Base-by-base conservation (phyloP, 92 coral and sea anemone genomes). In the Epizoanthus fatuus region DNA sequence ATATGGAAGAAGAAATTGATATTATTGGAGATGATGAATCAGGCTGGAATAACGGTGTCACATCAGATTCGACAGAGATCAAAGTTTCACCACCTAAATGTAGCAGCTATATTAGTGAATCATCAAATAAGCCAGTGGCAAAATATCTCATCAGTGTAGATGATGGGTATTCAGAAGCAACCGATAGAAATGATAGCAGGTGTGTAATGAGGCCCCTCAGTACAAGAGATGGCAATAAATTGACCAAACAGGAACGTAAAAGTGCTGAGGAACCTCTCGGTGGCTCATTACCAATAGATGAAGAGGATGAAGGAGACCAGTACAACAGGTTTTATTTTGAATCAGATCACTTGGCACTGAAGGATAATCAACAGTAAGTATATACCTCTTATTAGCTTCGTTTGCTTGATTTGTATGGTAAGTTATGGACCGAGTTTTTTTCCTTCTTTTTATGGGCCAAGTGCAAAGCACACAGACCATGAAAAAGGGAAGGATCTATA, bases 301-400 rank as follows among this genome's bases (percentile, higher is more conserved):
- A 84, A 37, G 86, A 73, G 17, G 57, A 65, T 78, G 91, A 89
- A 60, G 70, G 55, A 37, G 96, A 91, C 82, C 81, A 82, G 19
- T 93, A 82, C 75, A 90, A 90, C 76, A 86, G 92, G 25, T 96
- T 94, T 70, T 96, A 93, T 84, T 96, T 96, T 91, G 99, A 96
- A 84, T 96, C 99, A 1, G 99, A 96, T 81, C 95, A 93, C 63
- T 81, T 96, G 44, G 99, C 99, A 10, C 69, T 96, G 7, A 95
- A 96, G 75, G 98, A 90, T 16, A 96, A 96, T 74, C 84, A 92
- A 60, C 96, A 96, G 99, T 96, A 86, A 92, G 99, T 92, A 32
- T 16, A 7, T 14, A 29, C 35, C 35, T 29, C 35, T 29, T 29
- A 29, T 29, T 29, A 29, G 35, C 35, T 1, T 29, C 2, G 35